Percentiles rank a stretch among this genome's conserved stretches.
Conservation (phyloP, 2,797 vertebrate genomes). For the Brachyrhaphis roseni region DNA sequence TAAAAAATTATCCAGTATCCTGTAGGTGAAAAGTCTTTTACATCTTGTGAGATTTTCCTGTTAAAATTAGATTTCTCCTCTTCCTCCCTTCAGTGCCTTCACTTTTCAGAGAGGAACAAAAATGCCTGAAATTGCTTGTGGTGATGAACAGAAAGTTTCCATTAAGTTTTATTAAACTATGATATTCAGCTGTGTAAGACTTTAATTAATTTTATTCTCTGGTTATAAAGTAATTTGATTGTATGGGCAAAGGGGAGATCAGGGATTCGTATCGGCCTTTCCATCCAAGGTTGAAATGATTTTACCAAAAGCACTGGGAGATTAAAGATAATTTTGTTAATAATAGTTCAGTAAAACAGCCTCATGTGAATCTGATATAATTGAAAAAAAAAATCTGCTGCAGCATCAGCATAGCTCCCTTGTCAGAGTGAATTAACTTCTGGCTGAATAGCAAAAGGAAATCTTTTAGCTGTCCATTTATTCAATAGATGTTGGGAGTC, state of each 20-base stretch:
- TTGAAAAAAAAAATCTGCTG: conserved; percentile 60
- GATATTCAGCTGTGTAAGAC: conserved; percentile 63
- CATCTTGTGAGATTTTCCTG: neutral
- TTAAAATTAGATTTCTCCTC: neutral
- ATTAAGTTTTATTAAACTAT: conserved; percentile 75
- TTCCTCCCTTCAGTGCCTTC: conserved; percentile 12
- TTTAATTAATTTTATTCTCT: conserved; percentile 77
- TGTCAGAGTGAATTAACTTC: conserved; percentile 33
- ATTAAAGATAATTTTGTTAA: conserved; percentile 76
- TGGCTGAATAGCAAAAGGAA: conserved; percentile 46
- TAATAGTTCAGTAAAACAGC: conserved; percentile 78
- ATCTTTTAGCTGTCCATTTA: neutral
- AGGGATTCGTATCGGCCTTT: conserved; percentile 65
- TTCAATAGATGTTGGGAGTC: neutral
- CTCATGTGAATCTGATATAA: conserved; percentile 63
- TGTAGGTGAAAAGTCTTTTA: neutral
- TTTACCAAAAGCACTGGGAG: conserved; percentile 59
- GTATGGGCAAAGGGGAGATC: conserved; percentile 64
- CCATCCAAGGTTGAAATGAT: conserved; percentile 70
- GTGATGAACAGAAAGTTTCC: conserved; percentile 71
- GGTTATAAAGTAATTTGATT: conserved; percentile 78
- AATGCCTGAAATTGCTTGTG: conserved; percentile 33
- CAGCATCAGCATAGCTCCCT: conserved; percentile 54
- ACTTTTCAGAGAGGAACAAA: conserved; percentile 25
- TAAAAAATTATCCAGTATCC: neutral